Percentiles rank a stretch among this genome's conserved stretches.
Conservation (phyloP, 2,113 vertebrate genomes). For the Otocyon megalotis region DNA sequence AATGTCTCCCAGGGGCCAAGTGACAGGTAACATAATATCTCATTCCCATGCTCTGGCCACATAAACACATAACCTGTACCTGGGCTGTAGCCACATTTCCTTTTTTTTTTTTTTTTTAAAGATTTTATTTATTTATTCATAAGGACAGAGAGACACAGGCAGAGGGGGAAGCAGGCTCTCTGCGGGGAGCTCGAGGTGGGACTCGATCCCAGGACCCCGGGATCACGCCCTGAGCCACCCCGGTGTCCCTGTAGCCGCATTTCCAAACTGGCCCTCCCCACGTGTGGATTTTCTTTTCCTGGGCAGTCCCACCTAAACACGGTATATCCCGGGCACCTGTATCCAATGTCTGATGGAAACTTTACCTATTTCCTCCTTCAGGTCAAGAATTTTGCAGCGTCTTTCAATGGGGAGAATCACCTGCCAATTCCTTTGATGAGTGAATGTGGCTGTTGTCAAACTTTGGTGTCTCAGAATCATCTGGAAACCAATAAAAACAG, state of each 20-base stretch:
- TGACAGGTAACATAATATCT: slow-evolving; percentile 35
- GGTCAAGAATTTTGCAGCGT: background rate
- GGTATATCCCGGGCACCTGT: background rate
- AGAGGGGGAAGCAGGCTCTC: no score
- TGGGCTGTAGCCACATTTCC: background rate
- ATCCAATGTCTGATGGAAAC: background rate
- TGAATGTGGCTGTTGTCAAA: background rate
- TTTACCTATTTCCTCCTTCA: background rate
- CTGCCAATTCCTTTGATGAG: background rate
- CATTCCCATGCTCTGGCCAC: background rate
- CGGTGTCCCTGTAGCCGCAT: background rate
- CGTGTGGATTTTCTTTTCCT: background rate
- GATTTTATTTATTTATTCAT: no score
- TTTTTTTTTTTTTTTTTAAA: no score
- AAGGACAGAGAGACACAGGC: no score
- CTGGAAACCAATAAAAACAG: background rate
- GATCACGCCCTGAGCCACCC: no score
- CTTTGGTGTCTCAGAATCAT: background rate
- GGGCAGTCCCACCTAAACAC: background rate
- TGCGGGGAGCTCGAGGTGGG: no score
- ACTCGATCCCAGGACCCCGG: no score
- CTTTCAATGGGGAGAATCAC: background rate
- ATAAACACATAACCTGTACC: background rate
- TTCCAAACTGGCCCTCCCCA: background rate
- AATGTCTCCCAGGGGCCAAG: slow-evolving; percentile 19